Evolutionary conservation across 37 sponge, comb jelly and placozoan genomes (phyloP), one percentile per base, ranked within the genome.

Genomic region (Tethya wilhelma): DNA sequence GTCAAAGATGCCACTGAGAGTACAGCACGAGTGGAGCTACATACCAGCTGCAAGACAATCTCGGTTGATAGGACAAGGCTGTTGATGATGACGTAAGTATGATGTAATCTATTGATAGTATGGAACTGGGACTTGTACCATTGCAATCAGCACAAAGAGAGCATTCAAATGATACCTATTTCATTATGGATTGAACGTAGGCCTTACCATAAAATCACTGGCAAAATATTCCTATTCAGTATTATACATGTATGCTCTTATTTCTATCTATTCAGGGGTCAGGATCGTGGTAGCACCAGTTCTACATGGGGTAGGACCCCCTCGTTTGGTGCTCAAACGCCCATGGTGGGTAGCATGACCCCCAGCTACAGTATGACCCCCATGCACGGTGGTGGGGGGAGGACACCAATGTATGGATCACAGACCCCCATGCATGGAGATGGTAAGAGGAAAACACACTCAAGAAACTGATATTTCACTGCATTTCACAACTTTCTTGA

Each of bases 1-100:
- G 96, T 96, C 26, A 96, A 94, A 77, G 99, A 98, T 63, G 92
- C 94, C 23, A 98, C 99, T 38, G 99, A 98, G 37, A 77, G 84
- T 12, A 93, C 97, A 40, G 99, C 94, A 0, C 64, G 99, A 23
- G 90, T 98, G 38, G 99, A 98, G 78, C 87, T 98, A 31, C 99
- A 98, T 81, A 79, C 94, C 39, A 88, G 74, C 66, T 93, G 94
- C 59, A 90, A 94, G 45, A 94, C 93, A 19, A 97, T 97, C 43
- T 90, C 95, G 44, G 98, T 97, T 29, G 98, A 97, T 64, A 43
- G 78, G 36, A 64, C 33, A 22, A 76, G 89, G 31, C 73, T 89
- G 0, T 26, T 31, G 9, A n/a, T 26, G 11, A 71, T 83, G 6
- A 67, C 79, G 90, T 90, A 58, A 90, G 85, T 89, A 40, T 59